Base-by-base conservation (phyloP, 2,888 invertebrate genomes). In the Fragum fragum region DNA sequence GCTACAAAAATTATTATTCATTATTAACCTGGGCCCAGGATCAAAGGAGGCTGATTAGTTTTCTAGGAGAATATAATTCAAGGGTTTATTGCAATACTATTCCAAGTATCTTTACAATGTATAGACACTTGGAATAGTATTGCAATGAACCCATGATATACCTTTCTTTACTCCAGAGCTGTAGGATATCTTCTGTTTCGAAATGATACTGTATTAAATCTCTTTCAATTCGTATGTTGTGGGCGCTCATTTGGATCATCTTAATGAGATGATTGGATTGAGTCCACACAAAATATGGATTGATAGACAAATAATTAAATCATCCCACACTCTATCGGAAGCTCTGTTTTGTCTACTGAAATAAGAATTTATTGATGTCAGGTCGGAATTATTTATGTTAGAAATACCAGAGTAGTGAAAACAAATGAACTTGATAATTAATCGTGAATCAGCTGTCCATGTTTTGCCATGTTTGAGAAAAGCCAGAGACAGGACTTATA, bases 331-430 rank as follows among this genome's bases (percentile, higher is more conserved):
- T 6, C 32, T 6, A 36, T 36, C 32, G 9, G 32, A 9, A 36
- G 32, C 32, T 36, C 3, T 36, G 39, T 66, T 42, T 66, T 42
- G 23, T 42, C 42, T 42, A 23, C 26, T 21, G 66, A 39, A 66
- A 42, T 66, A 66, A 66, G 36, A 32, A 23, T 66, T 66, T 42
- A 42, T 42, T 26, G 42, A 42, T 42, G 42, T 66, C 66, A 66
- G 66, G 39, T 66, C 42, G 66, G 18, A 23, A 32, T 32, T 66
- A 29, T 66, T 66, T 39, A 66, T 66, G 66, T 66, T 66, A 66
- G 42, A 42, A 39, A 66, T 66, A 66, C 42, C 16, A n/a, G n/a
- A 36, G 66, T 66, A 66, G 66, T 66, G 66, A 66, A 66, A 66
- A 66, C 66, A 66, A 66, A 39, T 66, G 11, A 66, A 42, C 66